Base-by-base conservation (phyloP, 2,888 invertebrate genomes). In the Molorchus minor region DNA sequence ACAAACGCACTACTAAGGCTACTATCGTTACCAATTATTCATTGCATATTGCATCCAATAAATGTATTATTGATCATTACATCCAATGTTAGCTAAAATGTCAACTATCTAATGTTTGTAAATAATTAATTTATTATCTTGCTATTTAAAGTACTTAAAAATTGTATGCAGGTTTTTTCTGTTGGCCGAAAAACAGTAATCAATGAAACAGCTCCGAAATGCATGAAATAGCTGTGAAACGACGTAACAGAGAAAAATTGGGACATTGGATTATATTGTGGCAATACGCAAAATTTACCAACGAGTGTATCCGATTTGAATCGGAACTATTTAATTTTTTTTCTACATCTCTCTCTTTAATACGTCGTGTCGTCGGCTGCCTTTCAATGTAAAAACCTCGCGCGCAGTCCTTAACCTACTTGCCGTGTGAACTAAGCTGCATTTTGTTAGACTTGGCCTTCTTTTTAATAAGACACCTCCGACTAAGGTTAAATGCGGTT, bases 401-500 rank as follows among this genome's bases (percentile, higher is more conserved):
- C 68, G 61, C 68, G 69, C 52, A 62, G 75, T 79, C 80, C 80
- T 80, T 80, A 79, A 80, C 80, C 80, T 72, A 80, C 76, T 79
- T 80, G 76, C 60, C 76, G 75, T 76, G 76, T 71, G 79, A 78
- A 79, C 76, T 69, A 74, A 76, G 72, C 75, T 77, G 77, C 77
- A 77, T 77, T 77, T 76, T 70, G 75, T 77, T 66, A 78, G 76
- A 76, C 78, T 77, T 77, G 77, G 77, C 78, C 78, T 79, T 78
- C 77, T 77, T 78, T 77, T 61, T 56, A 36, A 62, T 60, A 68
- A 71, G 70, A 65, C 55, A 65, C 62, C 65, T 56, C 65, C 51
- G 58, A 60, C 54, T 71, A 65, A 70, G 72, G 68, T 71, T 70
- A 66, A 54, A 55, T 61, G 61, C 61, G 64, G 61, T 63, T 56